These are phyloP conservation scores for Bufo gargarizans DNA, from an alignment of 2,113 vertebrate genomes.

Conservation along the genomic window DNA sequence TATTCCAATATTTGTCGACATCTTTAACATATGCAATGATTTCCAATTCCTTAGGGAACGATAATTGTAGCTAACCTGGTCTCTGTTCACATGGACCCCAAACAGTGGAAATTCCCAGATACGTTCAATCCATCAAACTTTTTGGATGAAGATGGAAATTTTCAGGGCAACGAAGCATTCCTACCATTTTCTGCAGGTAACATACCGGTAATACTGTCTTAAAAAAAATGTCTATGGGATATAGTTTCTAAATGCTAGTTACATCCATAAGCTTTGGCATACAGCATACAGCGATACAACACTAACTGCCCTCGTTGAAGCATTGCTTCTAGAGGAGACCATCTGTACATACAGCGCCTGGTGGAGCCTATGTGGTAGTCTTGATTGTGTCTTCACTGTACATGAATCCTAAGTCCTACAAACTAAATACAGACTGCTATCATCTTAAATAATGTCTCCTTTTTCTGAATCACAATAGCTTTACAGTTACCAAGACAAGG, in stretches of 20 bases:
- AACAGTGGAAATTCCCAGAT: constrained; percentile 47
- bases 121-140: constrained; percentile 63
- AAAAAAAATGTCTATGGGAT: background rate
- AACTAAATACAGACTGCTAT: too few relatives aligned
- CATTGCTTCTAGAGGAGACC: too few relatives aligned
- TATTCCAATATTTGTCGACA: background rate
- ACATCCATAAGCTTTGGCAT: too few relatives aligned
- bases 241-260: background rate
- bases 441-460: too few relatives aligned
- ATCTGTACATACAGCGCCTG: too few relatives aligned
- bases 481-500: too few relatives aligned
- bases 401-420: too few relatives aligned
- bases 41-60: constrained; percentile 35
- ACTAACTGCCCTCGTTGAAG: too few relatives aligned
- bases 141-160: constrained; percentile 68
- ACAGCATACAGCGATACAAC: too few relatives aligned
- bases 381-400: too few relatives aligned
- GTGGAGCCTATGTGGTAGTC: too few relatives aligned
- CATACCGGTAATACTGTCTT: background rate
- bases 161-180: constrained; percentile 67
- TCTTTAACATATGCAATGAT: background rate
- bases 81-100: constrained; percentile 58
- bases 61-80: constrained; percentile 40
- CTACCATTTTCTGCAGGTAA: constrained; percentile 72
- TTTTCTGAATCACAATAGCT: too few relatives aligned